Evolutionary conservation across 2,797 vertebrate species (phyloP), one percentile per base, ranked within the genome.

Genomic region (Arremon aurantiirostris): DNA sequence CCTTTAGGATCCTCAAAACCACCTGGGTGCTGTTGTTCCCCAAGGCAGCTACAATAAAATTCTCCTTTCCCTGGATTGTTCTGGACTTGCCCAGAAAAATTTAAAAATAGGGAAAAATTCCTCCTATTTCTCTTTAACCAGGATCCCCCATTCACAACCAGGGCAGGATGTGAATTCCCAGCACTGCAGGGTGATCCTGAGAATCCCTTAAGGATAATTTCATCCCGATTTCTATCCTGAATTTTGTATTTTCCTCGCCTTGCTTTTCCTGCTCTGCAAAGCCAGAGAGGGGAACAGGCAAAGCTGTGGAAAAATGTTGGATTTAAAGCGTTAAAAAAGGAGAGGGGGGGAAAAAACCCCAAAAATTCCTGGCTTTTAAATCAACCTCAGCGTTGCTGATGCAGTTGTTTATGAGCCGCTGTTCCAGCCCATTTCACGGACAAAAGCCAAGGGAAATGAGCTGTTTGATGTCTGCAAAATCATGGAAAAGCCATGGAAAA

Each of bases 361-460:
- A 1, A 49, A 65, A 56, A 66, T 30, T 80, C 63, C 35, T 80
- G 82, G 63, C 84, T 91, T 87, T 92, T 23, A 81, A 93, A 79
- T 86, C 73, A 94, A 89, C 35, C 83, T 9, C 57, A 50, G 42
- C 22, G 12, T 91, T 82, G 59, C 50, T 52, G 87, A 34, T 87
- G 41, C 77, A 20, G 72, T 88, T 97, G 96, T 97, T 97, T 97
- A 91, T 4, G 39, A 50, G 37, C 59, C 32, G 50, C 72, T 37
- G 94, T 96, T 96, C 89, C 95, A 90, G 92, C 80, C 85, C 96
- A 95, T 97, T 97, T 77, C 89, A 75, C 89, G 78, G 88, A 71
- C 81, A 84, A 95, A 93, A 93, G 86, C 82, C 89, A 83, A 95
- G 91, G n/a, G 66, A 80, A 95, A 95, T 52, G 17, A 77, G 79